A percentile compares a stretch with the other conserved stretches of the same genome.
phyloP scores from a whole-genome alignment of 2,888 invertebrate species.

The Oscheius sp. region DNA sequence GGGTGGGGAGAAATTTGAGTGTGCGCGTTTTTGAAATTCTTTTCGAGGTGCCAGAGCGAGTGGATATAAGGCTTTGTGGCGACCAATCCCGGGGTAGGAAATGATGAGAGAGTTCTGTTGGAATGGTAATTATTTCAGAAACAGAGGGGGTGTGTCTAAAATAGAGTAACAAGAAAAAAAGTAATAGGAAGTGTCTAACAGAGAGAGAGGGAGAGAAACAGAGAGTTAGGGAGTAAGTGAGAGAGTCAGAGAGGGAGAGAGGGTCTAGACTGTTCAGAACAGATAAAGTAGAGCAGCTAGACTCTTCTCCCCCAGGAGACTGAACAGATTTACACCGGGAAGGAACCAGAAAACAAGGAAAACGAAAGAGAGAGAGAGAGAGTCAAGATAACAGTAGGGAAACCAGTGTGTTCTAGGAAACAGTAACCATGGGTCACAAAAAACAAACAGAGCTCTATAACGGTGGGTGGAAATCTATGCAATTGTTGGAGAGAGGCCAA shows the following conservation, averaged over 20 bases:
- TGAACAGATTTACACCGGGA: slow-evolving; percentile 23
- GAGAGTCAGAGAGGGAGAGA: slow-evolving; percentile 12
- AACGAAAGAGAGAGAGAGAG: slow-evolving; percentile 7
- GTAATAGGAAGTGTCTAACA: slow-evolving; percentile 10
- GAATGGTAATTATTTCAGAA: slow-evolving; percentile 3
- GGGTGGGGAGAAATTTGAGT: no score
- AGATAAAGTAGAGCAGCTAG: slow-evolving; percentile 27
- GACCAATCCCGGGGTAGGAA: slow-evolving; percentile 6
- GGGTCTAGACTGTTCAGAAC: slow-evolving; percentile 24
- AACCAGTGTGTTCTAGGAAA: background rate
- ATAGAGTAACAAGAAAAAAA: background rate
- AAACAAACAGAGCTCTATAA: slow-evolving; percentile 31
- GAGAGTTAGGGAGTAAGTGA: background rate
- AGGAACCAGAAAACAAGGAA: slow-evolving; percentile 17
- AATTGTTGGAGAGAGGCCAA: background rate
- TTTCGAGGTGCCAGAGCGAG: slow-evolving; percentile 28
- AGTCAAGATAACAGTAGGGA: background rate
- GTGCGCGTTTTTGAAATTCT: no score
- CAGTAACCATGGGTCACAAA: slow-evolving; percentile 12
- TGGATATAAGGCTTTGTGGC: slow-evolving; percentile 29
- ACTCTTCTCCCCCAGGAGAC: slow-evolving; percentile 1
- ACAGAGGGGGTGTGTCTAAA: slow-evolving; percentile 1
- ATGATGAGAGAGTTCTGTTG: slow-evolving; percentile 6
- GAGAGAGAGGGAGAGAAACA: slow-evolving; percentile 19
- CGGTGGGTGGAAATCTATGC: background rate